phyloP scores from a whole-genome alignment of 2,797 vertebrate genomes.

The Lacerta agilis region DNA sequence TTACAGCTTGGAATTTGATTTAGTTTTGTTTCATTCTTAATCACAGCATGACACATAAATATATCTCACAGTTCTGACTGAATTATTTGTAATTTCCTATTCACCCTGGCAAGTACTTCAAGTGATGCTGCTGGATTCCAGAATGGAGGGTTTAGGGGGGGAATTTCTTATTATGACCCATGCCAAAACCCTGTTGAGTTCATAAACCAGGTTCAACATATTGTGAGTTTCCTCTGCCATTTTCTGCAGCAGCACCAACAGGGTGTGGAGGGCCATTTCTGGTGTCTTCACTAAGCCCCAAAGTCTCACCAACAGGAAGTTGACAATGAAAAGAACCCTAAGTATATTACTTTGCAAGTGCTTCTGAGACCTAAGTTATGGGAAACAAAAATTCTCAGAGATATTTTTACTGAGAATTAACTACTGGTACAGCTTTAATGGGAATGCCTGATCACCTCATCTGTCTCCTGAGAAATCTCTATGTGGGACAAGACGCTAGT shows the following conservation, averaged over 20 bases:
- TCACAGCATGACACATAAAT: neutral
- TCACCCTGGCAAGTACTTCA: slow-evolving; percentile 44
- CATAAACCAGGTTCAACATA: neutral
- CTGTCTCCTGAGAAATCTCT: no score
- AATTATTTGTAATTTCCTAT: slow-evolving; percentile 33
- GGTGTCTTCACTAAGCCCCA: neutral
- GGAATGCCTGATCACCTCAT: no score
- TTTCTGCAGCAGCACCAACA: neutral
- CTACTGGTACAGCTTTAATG: no score
- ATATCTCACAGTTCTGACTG: neutral
- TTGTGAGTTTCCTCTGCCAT: neutral
- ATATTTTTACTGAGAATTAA: no score
- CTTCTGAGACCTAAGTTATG: no score
- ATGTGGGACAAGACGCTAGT: no score
- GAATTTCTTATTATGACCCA: slow-evolving; percentile 7
- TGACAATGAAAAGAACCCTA: no score
- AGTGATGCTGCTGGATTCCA: slow-evolving; percentile 25
- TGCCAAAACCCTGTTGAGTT: slow-evolving; percentile 23
- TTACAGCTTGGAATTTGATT: neutral
- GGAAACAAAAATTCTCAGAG: no score
- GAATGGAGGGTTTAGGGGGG: slow-evolving; percentile 52
- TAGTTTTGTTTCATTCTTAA: neutral
- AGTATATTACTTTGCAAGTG: no score
- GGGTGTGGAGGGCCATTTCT: no score
- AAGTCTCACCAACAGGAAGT: no score